Evolutionary conservation across 2,888 invertebrate species (phyloP), one percentile per base, ranked within the genome.

Genomic region (Ryuthela nishihirai): DNA sequence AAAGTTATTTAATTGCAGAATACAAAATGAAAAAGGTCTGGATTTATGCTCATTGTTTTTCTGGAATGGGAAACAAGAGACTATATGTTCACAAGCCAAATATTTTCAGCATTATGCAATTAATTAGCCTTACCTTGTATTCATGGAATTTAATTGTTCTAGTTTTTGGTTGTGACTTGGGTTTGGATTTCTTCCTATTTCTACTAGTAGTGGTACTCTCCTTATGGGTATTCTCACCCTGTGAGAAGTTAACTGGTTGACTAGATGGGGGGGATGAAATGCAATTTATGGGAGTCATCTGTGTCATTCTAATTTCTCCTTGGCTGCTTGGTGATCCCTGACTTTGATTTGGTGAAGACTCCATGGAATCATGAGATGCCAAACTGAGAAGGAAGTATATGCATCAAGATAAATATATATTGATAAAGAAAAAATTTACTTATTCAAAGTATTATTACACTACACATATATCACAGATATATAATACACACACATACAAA

Each of bases 141-240:
- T 97, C 97, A 76, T 97, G 95, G 76, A 97, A 97, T 78, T 97
- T 97, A 70, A 97, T 94, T 50, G 88, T 88, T 68, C 88, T 82
- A 18, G 87, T 81, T 75, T 91, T 91, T 1, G 88, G 85, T 53
- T 83, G 81, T 21, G 82, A 82, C 75, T 89, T 89, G 35, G 85
- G 84, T 73, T 89, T 89, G 18, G 83, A 83, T 73, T 88, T 88
- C 73, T 88, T 91, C 70, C 82, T 47, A 15, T 39, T 62, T 32
- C 62, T 59, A 40, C 32, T 34, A 20, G 59, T 45, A 21, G 49
- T 12, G 39, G n/a, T 53, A 25, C 39, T 45, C 35, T 64, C 63
- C 44, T 55, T 60, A 17, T 38, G 58, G 20, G 25, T 21, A 17
- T 15, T 18, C 29, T 56, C 50, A 32, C 18, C 43, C 6, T 35